Base-by-base conservation (phyloP, 2,113 vertebrate species). In the Pseudorectes ferrugineus region DNA sequence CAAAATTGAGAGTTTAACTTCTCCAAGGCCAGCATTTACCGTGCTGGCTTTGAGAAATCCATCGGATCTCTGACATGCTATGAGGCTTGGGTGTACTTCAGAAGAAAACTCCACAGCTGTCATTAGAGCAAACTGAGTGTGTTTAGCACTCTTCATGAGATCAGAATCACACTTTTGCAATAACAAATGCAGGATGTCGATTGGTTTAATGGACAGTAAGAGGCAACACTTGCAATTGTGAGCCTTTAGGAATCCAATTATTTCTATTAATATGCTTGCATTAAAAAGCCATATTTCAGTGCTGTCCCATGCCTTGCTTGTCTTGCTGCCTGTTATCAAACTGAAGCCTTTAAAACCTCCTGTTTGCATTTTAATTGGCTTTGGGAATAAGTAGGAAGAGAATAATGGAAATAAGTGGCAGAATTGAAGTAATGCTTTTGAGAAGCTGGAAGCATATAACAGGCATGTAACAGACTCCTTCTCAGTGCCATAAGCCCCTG, bases 281-380 rank as follows among this genome's bases (percentile, higher is more conserved):
- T 97, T 97, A 97, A 95, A 75, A 94, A 96, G 68, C 85, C 89
- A 38, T 97, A 97, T 97, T 97, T 98, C 94, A 97, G 79, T 92
- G 91, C 93, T 95, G 62, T 91, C 97, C 96, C 83, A 74, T 97
- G 96, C 85, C 92, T 98, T 48, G 2, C 94, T 97, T 97, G 94
- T 97, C 97, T 97, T 92, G 55, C 93, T 91, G 93, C 91, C 94
- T 97, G 96, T 97, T 98, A 98, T 96, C 97, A 97, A 94, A 88
- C 87, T 76, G 84, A 93, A 95, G 91, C 88, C 88, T 95, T 95
- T 91, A 88, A 97, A 96, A 96, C 96, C 94, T 97, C 89, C 91
- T 93, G 95, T 97, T 97, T 97, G 97, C 96, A 98, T 98, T 97
- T 98, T 98, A 98, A 98, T 98, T 98, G 97, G 97, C 96, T 97